These are phyloP conservation scores for Trypoxylon attenuatum DNA, from an alignment of 2,888 invertebrate species.

Conservation along the genomic window DNA sequence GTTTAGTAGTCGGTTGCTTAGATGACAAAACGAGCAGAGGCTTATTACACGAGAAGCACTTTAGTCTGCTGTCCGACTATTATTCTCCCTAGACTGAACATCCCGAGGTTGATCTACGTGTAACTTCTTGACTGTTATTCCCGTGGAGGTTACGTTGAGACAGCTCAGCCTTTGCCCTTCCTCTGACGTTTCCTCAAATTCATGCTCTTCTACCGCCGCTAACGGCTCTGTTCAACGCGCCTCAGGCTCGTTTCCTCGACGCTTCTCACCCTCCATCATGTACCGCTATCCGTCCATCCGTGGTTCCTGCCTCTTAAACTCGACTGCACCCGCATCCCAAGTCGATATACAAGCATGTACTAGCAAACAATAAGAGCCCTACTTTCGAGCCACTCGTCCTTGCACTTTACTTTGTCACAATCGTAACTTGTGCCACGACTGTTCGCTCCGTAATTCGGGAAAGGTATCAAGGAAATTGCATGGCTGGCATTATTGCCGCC, in stretches of 20 bases:
- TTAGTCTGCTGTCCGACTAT: conserved; percentile 29
- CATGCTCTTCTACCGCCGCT: neutral
- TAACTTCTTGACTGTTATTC: conserved; percentile 17
- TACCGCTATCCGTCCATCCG: too few species aligned
- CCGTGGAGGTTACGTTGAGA: neutral
- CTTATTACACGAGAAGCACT: conserved; percentile 35
- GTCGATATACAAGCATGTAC: too few species aligned
- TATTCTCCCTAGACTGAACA: conserved; percentile 11
- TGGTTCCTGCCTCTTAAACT: too few species aligned
- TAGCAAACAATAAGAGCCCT: too few species aligned
- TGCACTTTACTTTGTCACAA: too few species aligned
- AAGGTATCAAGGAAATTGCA: too few species aligned
- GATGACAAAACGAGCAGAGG: conserved; percentile 30
- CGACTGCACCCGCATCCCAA: too few species aligned
- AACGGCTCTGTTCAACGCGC: neutral
- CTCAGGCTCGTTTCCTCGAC: neutral
- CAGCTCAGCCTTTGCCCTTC: neutral
- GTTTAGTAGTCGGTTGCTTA: conserved; percentile 4
- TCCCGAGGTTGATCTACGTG: conserved; percentile 23
- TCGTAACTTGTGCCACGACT: too few species aligned
- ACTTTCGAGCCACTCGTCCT: too few species aligned
- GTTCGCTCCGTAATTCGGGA: too few species aligned
- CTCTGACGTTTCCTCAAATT: conserved; percentile 17
- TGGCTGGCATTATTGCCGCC: too few species aligned
- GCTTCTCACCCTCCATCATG: neutral